These are phyloP conservation scores for Xenus cinereus DNA, from an alignment of 2,113 vertebrate species.

Conservation along the genomic window DNA sequence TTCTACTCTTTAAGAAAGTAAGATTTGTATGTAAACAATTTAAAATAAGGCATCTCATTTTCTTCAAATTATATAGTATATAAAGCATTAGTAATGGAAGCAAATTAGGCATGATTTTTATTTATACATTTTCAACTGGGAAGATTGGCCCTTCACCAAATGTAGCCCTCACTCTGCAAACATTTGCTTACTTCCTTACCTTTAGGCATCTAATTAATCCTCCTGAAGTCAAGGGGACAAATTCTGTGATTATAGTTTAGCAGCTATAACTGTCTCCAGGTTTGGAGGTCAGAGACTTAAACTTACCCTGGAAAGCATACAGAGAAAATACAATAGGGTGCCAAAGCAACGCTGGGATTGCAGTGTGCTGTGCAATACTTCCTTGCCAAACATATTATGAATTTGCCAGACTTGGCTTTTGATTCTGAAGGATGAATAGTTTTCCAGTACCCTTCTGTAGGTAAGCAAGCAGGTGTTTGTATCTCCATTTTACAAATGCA, in stretches of 20 bases:
- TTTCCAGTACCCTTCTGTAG: neutral
- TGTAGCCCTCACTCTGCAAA: neutral
- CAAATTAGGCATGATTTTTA: conserved; percentile 42
- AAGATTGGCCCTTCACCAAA: conserved; percentile 28
- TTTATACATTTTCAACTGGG: conserved; percentile 13
- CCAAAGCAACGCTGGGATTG: neutral
- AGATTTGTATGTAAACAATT: conserved; percentile 66
- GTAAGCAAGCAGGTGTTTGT: neutral
- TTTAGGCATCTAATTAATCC: conserved; percentile 8
- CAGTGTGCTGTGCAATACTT: neutral
- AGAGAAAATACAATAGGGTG: neutral
- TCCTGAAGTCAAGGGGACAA: neutral
- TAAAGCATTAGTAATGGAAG: conserved; percentile 43
- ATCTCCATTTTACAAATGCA: neutral
- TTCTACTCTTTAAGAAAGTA: conserved; percentile 69
- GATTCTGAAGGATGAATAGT: neutral
- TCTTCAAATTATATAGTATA: conserved; percentile 20
- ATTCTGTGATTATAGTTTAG: neutral
- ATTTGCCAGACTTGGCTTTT: neutral
- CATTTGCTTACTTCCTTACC: conserved; percentile 13
- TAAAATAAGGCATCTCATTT: conserved; percentile 70
- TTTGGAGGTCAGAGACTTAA: conserved; percentile 2
- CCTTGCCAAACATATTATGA: neutral
- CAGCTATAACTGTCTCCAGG: neutral
- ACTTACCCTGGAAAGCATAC: neutral